These are phyloP conservation scores for Drosophila neonasuta DNA, from an alignment of 2,888 invertebrate species.

Conservation along the genomic window DNA sequence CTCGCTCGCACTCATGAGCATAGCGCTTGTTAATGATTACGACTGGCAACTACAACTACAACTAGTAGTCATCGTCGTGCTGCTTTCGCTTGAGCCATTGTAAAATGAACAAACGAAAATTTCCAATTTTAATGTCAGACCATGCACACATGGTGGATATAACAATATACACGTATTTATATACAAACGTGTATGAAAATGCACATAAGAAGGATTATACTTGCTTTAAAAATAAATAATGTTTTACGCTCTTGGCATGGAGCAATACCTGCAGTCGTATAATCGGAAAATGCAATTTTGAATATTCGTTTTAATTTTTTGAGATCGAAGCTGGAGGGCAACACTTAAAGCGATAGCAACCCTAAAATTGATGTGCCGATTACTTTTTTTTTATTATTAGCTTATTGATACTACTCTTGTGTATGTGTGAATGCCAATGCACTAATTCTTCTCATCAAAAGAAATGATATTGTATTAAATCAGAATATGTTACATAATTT, in stretches of 20 bases:
- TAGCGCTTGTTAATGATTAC: conserved; percentile 25
- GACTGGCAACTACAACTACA: conserved; percentile 27
- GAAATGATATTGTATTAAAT: not conserved
- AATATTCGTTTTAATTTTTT: conserved; percentile 42
- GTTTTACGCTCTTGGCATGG: conserved; percentile 5
- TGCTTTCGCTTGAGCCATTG: conserved; percentile 56
- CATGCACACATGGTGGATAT: conserved; percentile 48
- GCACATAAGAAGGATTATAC: conserved; percentile 18
- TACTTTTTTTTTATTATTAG: conserved; percentile 14
- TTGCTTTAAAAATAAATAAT: conserved; percentile 33
- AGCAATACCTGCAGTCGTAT: not conserved
- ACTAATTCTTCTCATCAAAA: conserved; percentile 1
- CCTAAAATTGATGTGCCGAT: conserved; percentile 39
- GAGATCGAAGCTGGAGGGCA: conserved; percentile 40
- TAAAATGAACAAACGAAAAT: conserved; percentile 53
- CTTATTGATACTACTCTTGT: conserved; percentile 4
- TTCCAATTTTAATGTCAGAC: conserved; percentile 56
- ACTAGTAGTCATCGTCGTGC: conserved; percentile 31
- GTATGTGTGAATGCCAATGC: conserved; percentile 25
- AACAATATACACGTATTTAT: conserved; percentile 26
- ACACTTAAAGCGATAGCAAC: conserved; percentile 51
- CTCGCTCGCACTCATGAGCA: conserved; percentile 39
- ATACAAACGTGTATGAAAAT: conserved; percentile 16
- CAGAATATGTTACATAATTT: conserved; percentile 13
- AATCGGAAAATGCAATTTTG: conserved; percentile 36